Base-by-base conservation (phyloP, 2,797 vertebrate species). In the Malurus leucopterus region DNA sequence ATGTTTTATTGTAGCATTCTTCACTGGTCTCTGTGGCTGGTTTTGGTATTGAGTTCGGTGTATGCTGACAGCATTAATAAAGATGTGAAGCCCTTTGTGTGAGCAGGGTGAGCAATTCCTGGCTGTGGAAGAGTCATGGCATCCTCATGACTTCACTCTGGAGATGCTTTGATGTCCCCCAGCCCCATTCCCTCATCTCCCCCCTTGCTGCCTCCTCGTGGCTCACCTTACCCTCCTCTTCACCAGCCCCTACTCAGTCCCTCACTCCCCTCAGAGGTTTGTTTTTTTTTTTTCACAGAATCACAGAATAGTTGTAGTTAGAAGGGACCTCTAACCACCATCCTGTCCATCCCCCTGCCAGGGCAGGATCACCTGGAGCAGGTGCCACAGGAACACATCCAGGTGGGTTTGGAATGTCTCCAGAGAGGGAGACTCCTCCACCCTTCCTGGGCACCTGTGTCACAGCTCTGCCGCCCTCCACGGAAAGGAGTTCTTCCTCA, bases 381-480 rank as follows among this genome's bases (percentile, higher is more conserved):
- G 62, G 68, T 59, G 68, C 23, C 46, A 46, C 40, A 59, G 53
- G 32, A 46, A 58, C 0, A 5, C 0, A 4, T 15, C 53, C 67
- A 23, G 53, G 34, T 61, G 61, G 47, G 61, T n/a, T 54, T 67
- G 75, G 68, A n/a, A 27, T 47, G 22, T 41, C 13, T 20, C 34
- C 7, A 16, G 8, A n/a, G 9, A 3, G 20, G 40, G 34, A 65
- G 20, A 46, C 29, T 58, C 17, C 29, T n/a, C 11, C 1, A 0
- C 29, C 51, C 5, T 46, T 3, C 17, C 29, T 22, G 32, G 51
- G 24, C 38, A 64, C 16, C 24, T 58, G 8, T 40, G 34, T 38
- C 46, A 38, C 8, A 32, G 9, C 51, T 70, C 43, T 17, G 51
- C 17, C 51, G 22, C 15, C 26, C 22, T 22, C 36, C 36, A 3